These are phyloP conservation scores for Erinaceus europaeus DNA, from an alignment of 2,113 vertebrate species.

Conservation along the genomic window DNA sequence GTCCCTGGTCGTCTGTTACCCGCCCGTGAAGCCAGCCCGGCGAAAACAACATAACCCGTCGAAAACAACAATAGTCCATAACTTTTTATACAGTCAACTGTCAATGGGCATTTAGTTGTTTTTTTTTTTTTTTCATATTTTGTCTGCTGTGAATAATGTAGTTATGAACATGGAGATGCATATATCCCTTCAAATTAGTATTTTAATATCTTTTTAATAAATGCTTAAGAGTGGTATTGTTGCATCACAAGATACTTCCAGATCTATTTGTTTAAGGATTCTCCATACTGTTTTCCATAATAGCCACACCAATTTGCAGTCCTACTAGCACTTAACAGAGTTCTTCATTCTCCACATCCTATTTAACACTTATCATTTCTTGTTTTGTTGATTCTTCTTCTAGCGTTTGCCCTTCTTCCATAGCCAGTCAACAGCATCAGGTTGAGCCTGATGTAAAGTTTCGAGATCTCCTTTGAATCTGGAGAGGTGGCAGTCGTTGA, in stretches of 20 bases:
- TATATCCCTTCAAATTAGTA: not conserved
- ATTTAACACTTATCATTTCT: not conserved
- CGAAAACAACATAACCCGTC: too few species aligned
- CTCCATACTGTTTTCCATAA: not conserved
- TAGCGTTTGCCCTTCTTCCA: too few species aligned
- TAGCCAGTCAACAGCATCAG: too few species aligned
- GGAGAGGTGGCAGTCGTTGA: too few species aligned
- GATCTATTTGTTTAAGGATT: not conserved
- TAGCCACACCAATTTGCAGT: not conserved
- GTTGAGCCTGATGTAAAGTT: too few species aligned
- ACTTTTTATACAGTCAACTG: not conserved
- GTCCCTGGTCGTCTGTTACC: too few species aligned
- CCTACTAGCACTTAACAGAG: not conserved
- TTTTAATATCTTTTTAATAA: not conserved
- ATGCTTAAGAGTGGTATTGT: not conserved
- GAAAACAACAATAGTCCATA: too few species aligned
- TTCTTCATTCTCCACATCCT: not conserved
- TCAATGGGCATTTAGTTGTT: not conserved
- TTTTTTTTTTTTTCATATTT: not conserved
- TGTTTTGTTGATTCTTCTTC: too few species aligned
- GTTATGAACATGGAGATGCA: not conserved
- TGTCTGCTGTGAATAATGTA: not conserved
- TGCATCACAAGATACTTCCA: not conserved
- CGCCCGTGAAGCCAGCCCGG: too few species aligned
- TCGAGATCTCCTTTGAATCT: too few species aligned